phyloP scores from a whole-genome alignment of 1,140 invertebrate genomes.

The Sycophila sp. region DNA sequence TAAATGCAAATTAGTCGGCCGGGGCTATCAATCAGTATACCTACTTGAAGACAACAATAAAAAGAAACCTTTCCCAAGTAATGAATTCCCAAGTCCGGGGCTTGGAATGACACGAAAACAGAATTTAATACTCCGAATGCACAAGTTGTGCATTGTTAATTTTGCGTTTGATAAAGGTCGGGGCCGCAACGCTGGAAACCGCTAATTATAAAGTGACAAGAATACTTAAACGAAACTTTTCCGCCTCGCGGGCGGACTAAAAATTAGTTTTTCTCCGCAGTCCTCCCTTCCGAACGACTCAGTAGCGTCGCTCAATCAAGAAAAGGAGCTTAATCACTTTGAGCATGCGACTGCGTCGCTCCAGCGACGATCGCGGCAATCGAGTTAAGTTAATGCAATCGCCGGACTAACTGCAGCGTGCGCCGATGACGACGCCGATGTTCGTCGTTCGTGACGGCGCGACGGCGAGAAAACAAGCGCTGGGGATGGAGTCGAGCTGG shows the following conservation, averaged over 20 bases:
- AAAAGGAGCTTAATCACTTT: constrained; percentile 29
- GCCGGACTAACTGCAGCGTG: too few relatives aligned
- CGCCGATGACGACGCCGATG: constrained; percentile 1
- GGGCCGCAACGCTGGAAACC: not conserved
- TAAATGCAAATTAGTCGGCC: too few relatives aligned
- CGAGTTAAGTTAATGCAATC: constrained; percentile 27
- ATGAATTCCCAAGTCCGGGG: not conserved
- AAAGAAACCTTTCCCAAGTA: not conserved
- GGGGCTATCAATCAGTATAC: too few relatives aligned
- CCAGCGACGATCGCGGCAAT: constrained; percentile 21
- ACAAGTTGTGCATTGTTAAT: constrained; percentile 4
- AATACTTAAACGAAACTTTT: constrained; percentile 18
- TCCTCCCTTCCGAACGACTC: not conserved
- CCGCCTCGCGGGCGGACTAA: not conserved
- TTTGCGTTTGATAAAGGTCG: constrained; percentile 12
- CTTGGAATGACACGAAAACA: not conserved
- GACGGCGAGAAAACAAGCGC: constrained; percentile 8
- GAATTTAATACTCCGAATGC: not conserved
- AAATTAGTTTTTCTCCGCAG: constrained; percentile 32
- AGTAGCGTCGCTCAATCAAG: not conserved
- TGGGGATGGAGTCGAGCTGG: constrained; percentile 9
- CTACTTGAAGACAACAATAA: not conserved
- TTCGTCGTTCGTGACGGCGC: not conserved
- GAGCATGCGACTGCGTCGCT: constrained; percentile 14
- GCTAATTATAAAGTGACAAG: constrained; percentile 21